phyloP scores from a whole-genome alignment of 2,797 vertebrate genomes.

The Cyclura pinguis region DNA sequence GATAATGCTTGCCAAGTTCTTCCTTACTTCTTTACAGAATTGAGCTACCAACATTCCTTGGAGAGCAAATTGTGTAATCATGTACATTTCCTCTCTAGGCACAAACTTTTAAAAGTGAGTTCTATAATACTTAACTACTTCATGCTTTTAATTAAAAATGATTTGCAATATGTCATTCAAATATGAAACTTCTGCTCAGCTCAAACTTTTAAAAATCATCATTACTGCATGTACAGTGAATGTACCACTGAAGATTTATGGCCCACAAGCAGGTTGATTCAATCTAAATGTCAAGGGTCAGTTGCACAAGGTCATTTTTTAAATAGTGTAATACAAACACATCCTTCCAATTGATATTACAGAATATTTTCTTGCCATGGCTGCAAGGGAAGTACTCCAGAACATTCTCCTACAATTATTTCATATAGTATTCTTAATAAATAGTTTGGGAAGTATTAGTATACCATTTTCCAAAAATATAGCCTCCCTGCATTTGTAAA shows the following conservation, averaged over 20 bases:
- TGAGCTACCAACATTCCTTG: constrained; percentile 28
- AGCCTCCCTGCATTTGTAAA: neutral
- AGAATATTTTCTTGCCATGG: constrained; percentile 53
- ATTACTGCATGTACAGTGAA: constrained; percentile 29
- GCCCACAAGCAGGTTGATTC: constrained; percentile 30
- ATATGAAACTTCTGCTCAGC: neutral
- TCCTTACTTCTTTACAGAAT: constrained; percentile 44
- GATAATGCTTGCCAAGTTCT: neutral
- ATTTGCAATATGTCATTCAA: neutral
- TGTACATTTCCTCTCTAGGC: constrained; percentile 19
- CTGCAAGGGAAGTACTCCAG: constrained; percentile 46
- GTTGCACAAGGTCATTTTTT: constrained; percentile 48
- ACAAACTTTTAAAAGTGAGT: constrained; percentile 2
- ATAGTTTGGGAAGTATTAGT: neutral
- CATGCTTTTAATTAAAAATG: neutral
- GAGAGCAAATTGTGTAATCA: neutral
- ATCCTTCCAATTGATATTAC: constrained; percentile 24
- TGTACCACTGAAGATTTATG: constrained; percentile 17
- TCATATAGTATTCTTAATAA: constrained; percentile 35
- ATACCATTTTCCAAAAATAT: neutral
- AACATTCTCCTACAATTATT: constrained; percentile 33
- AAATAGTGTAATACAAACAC: constrained; percentile 36
- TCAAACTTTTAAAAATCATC: neutral
- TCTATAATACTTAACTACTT: constrained; percentile 14
- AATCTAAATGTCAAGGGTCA: constrained; percentile 46